Evolutionary conservation across 2,888 invertebrate genomes (phyloP), one percentile per base, ranked within the genome.

Genomic region (Formica aserva): DNA sequence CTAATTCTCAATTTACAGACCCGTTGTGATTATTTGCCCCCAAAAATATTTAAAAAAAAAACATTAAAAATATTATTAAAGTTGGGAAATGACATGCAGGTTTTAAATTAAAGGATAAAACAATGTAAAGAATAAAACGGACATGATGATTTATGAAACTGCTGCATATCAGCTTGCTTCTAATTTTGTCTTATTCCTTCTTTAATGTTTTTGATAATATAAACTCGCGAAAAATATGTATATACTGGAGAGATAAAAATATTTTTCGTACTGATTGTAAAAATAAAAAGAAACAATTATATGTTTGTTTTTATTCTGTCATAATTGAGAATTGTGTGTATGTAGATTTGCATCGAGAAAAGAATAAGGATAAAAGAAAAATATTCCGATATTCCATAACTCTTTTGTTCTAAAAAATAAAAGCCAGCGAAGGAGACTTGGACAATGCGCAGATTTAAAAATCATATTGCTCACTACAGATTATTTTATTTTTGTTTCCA

Each of bases 331-430:
- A 55, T 29, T n/a, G 38, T 45, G 18, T 45, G 18, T 45, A 15
- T 45, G 45, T n/a, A 35, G 38, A 77, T 66, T 77, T 38, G 26
- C 38, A 65, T 26, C 11, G 65, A 52, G 18, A 63, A 26, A 26
- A 35, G 2, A 52, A 77, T 38, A 4, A 55, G 13, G 8, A 77
- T 38, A 55, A 77, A 66, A 60, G 38, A 15, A 38, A n/a, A 29
- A 26, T 38, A 65, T 52, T n/a, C n/a, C 26, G 8, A 18, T 48
- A 26, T 3, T n/a, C 11, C 1, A 26, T 15, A 63, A 3, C 2
- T 52, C 26, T 78, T 60, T 60, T 78, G 29, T 78, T 57, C 35
- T 32, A 76, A 60, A 60, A 77, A 69, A 78, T 57, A 18, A 57
- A 67, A n/a, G n/a, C n/a, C 66, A 2, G 2, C n/a, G n/a, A 57